Percentiles rank a stretch among this genome's conserved stretches.
phyloP scores from a whole-genome alignment of 2,888 invertebrate species.

The Hyalella azteca region DNA sequence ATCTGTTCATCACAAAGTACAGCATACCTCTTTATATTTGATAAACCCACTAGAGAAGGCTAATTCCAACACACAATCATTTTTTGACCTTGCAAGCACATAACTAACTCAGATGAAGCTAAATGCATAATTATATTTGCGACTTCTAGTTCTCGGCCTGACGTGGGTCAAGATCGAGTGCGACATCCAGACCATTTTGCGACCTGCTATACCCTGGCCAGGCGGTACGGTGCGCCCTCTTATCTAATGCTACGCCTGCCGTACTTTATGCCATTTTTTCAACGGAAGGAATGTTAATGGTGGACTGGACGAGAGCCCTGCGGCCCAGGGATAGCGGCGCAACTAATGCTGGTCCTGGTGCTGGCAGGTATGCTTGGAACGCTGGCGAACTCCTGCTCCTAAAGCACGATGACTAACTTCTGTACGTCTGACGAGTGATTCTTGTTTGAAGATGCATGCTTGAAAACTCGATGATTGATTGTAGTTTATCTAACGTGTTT shows the following conservation, averaged over 20 bases:
- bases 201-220: conserved; percentile 8
- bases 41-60: no score
- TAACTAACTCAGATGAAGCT: no score
- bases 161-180: no score
- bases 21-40: no score
- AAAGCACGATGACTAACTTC: neutral
- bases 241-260: conserved; percentile 29
- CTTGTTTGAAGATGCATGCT: neutral
- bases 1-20: no score
- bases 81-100: no score
- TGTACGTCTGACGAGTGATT: neutral
- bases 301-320: conserved; percentile 21
- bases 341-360: conserved; percentile 33
- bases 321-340: conserved; percentile 35
- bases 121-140: no score
- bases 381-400: conserved; percentile 12
- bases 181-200: neutral
- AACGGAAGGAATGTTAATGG: conserved; percentile 38
- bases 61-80: no score
- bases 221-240: conserved; percentile 35
- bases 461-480: no score
- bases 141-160: no score
- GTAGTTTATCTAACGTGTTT: no score
- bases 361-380: conserved; percentile 33
- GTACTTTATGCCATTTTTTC: conserved; percentile 40